Conservation (phyloP, 2,797 vertebrate genomes). For the Enteromius treurensis region DNA sequence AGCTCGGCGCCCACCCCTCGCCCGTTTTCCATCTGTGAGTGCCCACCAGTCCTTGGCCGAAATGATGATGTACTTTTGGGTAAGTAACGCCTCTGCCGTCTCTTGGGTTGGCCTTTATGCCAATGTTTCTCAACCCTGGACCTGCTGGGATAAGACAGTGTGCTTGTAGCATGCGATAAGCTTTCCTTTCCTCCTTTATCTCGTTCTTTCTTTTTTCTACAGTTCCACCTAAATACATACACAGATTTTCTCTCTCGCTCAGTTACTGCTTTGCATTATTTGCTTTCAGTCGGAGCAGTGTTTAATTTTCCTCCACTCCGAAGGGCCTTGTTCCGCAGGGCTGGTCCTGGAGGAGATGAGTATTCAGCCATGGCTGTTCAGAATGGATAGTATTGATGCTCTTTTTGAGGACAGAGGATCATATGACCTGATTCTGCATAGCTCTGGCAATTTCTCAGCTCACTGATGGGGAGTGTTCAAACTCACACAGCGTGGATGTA, state of each 20-base stretch:
- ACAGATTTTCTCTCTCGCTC: constrained; percentile 22
- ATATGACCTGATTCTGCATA: constrained; percentile 59
- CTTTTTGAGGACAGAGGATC: constrained; percentile 54
- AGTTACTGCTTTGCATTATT: constrained; percentile 34
- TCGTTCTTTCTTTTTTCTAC: constrained; percentile 24
- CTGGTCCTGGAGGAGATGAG: constrained; percentile 53
- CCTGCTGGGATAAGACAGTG: constrained; percentile 26
- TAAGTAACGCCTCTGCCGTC: constrained; percentile 59
- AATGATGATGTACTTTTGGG: constrained; percentile 75
- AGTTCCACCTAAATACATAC: constrained; percentile 7
- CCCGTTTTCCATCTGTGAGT: constrained; percentile 50
- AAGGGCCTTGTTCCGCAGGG: constrained; percentile 58
- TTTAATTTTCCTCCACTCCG: constrained; percentile 51
- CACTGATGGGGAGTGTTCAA: constrained; percentile 56
- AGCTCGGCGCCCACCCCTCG: constrained; percentile 33
- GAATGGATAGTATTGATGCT: constrained; percentile 61
- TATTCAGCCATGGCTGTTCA: constrained; percentile 53
- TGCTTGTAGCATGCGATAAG: constrained; percentile 16
- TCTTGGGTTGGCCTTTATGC: constrained; percentile 44
- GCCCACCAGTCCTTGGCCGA: constrained; percentile 61
- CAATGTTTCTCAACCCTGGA: constrained; percentile 29
- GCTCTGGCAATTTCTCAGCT: constrained; percentile 59
- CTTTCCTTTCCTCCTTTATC: not conserved
- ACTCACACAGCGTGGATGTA: constrained; percentile 44
- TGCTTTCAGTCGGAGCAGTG: constrained; percentile 36